phyloP scores from a whole-genome alignment of 1,140 invertebrate genomes.

The Leptonema lineaticorne region DNA sequence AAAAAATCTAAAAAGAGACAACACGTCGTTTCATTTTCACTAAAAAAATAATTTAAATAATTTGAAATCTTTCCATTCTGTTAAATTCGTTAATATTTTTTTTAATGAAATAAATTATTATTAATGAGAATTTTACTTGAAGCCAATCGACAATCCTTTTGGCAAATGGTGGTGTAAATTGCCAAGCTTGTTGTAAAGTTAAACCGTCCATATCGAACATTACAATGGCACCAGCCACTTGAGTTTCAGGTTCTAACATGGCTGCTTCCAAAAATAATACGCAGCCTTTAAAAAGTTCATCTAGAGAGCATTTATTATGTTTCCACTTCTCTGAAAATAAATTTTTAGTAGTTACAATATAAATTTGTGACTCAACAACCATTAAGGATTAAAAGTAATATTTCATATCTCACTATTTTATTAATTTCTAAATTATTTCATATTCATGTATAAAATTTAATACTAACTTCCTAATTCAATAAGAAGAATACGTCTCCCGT shows the following conservation, averaged over 20 bases:
- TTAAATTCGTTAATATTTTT: too few species aligned
- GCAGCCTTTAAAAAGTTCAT: conserved; percentile 81
- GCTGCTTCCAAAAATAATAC: conserved; percentile 78
- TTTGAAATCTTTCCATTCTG: too few species aligned
- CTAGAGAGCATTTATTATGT: conserved; percentile 72
- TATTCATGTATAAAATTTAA: background rate
- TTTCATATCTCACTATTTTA: too few species aligned
- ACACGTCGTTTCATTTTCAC: too few species aligned
- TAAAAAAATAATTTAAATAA: too few species aligned
- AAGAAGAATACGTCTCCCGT: conserved; percentile 70
- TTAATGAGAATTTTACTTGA: conserved; percentile 56
- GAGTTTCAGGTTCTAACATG: conserved; percentile 74
- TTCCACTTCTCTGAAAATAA: conserved; percentile 74
- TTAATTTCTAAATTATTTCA: background rate
- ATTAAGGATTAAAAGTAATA: background rate
- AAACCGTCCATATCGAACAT: conserved; percentile 85
- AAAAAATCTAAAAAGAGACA: too few species aligned
- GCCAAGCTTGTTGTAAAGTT: conserved; percentile 75
- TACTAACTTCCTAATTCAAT: conserved; percentile 77
- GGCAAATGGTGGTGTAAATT: conserved; percentile 79
- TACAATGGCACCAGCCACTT: conserved; percentile 73
- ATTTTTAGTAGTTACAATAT: background rate
- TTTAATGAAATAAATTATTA: background rate
- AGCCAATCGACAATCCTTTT: conserved; percentile 81
- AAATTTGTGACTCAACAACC: background rate